Evolutionary conservation across 2,888 invertebrate species (phyloP), one percentile per base, ranked within the genome.

Genomic region (Plebejus melissa): DNA sequence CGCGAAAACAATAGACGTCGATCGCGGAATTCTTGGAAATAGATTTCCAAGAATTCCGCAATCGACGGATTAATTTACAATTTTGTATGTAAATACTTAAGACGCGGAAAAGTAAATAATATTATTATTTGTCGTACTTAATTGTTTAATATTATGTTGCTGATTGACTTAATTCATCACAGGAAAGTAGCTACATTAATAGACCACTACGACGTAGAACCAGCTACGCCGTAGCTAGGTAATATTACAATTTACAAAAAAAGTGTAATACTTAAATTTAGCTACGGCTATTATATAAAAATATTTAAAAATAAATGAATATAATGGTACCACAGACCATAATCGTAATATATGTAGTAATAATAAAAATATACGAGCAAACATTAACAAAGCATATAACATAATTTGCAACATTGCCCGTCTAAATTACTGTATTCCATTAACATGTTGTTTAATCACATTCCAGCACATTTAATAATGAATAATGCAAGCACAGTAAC

Each of bases 401-500:
- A 65, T 60, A 60, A 60, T 65, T 65, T 71, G 41, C n/a, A 41
- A 71, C 46, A 16, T 71, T 46, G 46, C 50, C 71, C 28, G 71
- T 71, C 41, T 46, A 41, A 71, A 71, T 46, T 71, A 71, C 71
- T 11, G 38, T 50, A 71, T 65, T 32, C 65, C 65, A 65, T 65
- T 65, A 65, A 32, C 65, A 65, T 65, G 65, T 65, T 65, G 65
- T 65, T 65, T 65, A 65, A 65, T 32, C 16, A 65, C 65, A 72
- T 50, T 72, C 54, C 32, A 54, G 3, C 32, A 72, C 71, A 46
- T 46, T 71, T 54, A 72, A 72, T 72, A 50, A 54, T 72, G 54
- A 50, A 32, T 50, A 22, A 72, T 72, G 72, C 32, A 72, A 32
- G 72, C 69, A 41, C 46, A 41, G 58, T 75, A 71, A 71, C 75